phyloP scores from a whole-genome alignment of 2,888 invertebrate species.

The Gymnocheta viridis region DNA sequence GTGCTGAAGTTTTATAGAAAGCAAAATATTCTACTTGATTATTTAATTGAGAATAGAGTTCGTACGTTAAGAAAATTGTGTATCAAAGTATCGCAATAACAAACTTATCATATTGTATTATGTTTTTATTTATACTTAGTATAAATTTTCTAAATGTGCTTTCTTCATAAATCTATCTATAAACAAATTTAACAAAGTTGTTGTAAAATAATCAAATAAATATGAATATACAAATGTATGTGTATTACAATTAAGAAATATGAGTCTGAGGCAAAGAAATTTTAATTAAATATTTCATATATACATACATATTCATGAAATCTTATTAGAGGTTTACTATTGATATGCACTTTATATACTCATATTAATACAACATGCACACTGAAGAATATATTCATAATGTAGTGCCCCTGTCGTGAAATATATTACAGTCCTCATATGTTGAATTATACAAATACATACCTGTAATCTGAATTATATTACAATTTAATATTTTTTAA shows the following conservation, averaged over 20 bases:
- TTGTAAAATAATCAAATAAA: conserved; percentile 1
- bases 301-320: neutral
- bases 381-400: too few relatives aligned
- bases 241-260: neutral
- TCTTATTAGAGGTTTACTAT: conserved; percentile 12
- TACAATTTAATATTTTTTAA: too few relatives aligned
- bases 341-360: neutral
- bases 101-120: conserved; percentile 34
- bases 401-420: too few relatives aligned
- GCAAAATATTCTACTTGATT: conserved; percentile 14
- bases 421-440: neutral
- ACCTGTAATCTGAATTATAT: too few relatives aligned
- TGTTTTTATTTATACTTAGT: conserved; percentile 15
- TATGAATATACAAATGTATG: neutral
- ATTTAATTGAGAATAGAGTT: conserved; percentile 1
- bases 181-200: conserved; percentile 1
- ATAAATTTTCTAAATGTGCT: conserved; percentile 27
- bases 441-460: neutral
- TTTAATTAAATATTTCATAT: conserved; percentile 34
- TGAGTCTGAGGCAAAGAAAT: neutral
- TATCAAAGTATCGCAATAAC: conserved; percentile 31
- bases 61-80: neutral
- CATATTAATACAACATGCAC: neutral
- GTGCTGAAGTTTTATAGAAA: neutral
- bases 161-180: neutral